These are phyloP conservation scores for Ormyrus rosae DNA, from an alignment of 2,888 invertebrate species.

Conservation along the genomic window DNA sequence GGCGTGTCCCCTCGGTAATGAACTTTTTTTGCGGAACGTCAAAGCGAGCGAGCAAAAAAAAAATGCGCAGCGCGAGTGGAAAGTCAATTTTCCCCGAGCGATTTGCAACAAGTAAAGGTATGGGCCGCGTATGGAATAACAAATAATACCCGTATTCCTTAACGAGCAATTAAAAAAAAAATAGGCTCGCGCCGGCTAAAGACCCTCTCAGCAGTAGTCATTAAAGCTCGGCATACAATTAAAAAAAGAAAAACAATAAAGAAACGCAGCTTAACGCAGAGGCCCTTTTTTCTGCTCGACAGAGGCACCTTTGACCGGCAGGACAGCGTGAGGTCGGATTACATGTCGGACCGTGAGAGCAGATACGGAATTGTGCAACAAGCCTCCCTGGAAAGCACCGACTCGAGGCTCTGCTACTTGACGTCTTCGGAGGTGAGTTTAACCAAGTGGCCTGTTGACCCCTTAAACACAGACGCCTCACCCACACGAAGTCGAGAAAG, in stretches of 20 bases:
- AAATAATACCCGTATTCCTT: constrained; percentile 17
- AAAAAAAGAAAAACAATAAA: neutral
- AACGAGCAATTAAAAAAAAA: constrained; percentile 32
- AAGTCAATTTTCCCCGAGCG: neutral
- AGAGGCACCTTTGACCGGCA: constrained; percentile 92
- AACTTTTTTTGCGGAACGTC: neutral
- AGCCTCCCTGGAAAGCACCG: constrained; percentile 95
- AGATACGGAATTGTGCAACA: constrained; percentile 93
- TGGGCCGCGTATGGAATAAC: neutral
- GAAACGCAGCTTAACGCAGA: neutral
- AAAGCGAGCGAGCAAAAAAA: neutral
- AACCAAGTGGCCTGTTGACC: constrained; percentile 46
- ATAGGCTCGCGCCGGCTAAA: neutral
- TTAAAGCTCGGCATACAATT: no score
- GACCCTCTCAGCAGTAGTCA: no score
- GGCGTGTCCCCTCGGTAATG: no score
- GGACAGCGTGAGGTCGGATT: constrained; percentile 92
- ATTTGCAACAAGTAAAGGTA: constrained; percentile 14
- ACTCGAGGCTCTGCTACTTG: constrained; percentile 94
- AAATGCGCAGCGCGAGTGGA: neutral
- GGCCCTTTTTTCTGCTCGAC: constrained; percentile 62
- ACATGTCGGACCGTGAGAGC: constrained; percentile 92
- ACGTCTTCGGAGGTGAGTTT: constrained; percentile 95
- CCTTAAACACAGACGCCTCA: constrained; percentile 1
- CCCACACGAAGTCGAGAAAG: neutral